Evolutionary conservation across 2,113 vertebrate species (phyloP).

Genomic region (Cromileptes altivelis): DNA sequence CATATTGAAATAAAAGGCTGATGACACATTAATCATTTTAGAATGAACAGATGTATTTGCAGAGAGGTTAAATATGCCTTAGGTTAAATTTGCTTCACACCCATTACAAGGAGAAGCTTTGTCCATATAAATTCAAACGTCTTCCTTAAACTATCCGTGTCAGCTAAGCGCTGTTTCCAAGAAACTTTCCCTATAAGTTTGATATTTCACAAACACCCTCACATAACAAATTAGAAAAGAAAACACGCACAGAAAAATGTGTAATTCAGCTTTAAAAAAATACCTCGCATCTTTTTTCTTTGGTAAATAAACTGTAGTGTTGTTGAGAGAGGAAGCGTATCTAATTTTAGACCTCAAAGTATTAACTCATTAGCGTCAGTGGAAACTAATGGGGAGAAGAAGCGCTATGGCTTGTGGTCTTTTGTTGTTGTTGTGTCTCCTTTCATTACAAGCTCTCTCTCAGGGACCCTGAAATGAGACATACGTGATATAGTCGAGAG

Average conservation of each 20-base stretch:
- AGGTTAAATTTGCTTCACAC: neutral
- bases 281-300: neutral
- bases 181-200: neutral
- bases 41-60: neutral
- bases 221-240: neutral
- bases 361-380: conserved; percentile 59
- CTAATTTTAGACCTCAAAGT: conserved; percentile 68
- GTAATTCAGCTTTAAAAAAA: neutral
- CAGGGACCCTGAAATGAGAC: conserved; percentile 68
- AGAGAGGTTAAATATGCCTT: neutral
- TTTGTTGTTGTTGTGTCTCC: conserved; percentile 59
- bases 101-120: neutral
- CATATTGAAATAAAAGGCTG: neutral
- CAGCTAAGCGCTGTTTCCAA: neutral
- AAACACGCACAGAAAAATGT: neutral
- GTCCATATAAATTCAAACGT: neutral
- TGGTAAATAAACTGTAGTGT: neutral
- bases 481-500: conserved; percentile 59
- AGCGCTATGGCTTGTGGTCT: conserved; percentile 47
- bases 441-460: conserved; percentile 60
- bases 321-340: conserved; percentile 14
- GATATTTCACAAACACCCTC: neutral
- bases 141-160: neutral
- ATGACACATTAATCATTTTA: neutral
- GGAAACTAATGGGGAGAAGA: conserved; percentile 64